Conservation (phyloP, 35 echinoderm and acorn worm genomes). For the Lytechinus variegatus region DNA sequence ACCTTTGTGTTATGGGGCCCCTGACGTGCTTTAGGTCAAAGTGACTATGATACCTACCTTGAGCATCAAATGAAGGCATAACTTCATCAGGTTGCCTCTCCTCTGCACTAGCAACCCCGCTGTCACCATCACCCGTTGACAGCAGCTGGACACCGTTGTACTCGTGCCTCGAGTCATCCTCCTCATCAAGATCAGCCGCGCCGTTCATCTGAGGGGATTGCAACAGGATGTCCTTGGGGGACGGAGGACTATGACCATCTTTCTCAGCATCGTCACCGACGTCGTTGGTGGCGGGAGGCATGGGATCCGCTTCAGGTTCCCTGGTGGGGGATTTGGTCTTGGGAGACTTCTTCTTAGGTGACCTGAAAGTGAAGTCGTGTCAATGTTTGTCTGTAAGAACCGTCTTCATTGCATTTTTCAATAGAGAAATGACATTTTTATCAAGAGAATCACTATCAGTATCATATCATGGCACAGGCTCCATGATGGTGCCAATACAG, state of each 20-base stretch:
- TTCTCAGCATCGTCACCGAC: neutral
- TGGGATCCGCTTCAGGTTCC: neutral
- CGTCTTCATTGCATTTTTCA: no score
- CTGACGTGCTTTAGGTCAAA: neutral
- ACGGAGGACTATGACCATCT: neutral
- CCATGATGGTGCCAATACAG: no score
- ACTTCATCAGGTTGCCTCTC: conserved; percentile 46
- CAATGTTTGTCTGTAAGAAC: neutral
- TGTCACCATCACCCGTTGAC: conserved; percentile 43
- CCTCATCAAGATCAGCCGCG: neutral
- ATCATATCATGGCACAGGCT: no score
- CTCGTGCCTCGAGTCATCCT: conserved; percentile 21
- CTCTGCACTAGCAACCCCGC: conserved; percentile 29
- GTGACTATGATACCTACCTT: conserved; percentile 33
- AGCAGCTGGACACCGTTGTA: neutral
- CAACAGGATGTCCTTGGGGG: conserved; percentile 4
- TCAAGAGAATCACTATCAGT: no score
- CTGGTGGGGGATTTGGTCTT: neutral
- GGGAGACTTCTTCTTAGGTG: conserved; percentile 2
- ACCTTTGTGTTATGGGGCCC: no score
- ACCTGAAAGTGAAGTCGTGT: neutral
- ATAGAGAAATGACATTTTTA: no score
- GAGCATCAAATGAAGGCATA: neutral
- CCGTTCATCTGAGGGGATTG: conserved; percentile 7
- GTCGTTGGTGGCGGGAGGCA: neutral